Evolutionary conservation across 2,797 vertebrate genomes (phyloP), one percentile per base, ranked within the genome.

Genomic region (Hoplostethus atlanticus): DNA sequence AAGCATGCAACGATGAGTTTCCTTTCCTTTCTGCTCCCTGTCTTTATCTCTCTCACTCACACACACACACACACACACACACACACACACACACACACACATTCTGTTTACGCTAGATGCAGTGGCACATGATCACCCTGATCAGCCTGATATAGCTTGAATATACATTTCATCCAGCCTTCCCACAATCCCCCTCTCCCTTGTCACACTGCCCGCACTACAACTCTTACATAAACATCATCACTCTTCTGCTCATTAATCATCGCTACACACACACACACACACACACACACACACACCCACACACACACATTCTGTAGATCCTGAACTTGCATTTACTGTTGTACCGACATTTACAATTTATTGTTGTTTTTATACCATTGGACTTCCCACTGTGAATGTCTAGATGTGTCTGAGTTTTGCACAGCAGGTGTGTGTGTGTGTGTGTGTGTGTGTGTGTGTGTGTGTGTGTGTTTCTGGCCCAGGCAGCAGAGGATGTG

Each of bases 161-260:
- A 81, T 84, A 74, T 81, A 87, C 69, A 67, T 89, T 80, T 78
- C 72, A 74, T 86, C 79, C 40, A 56, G 83, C 82, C 89, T 89
- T 89, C 89, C 88, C 84, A 89, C 84, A 90, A 88, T 79, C 84
- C 68, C 82, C 55, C 38, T 36, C 54, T 68, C 71, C 51, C 63
- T 67, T 7, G 78, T 89, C 89, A 88, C 3, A 57, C 84, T 79
- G 84, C 85, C 87, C 74, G 69, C 81, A 89, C 83, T 83, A 88
- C 90, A 89, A 64, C 68, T 66, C 84, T 82, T 86, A 85, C 74
- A 80, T 84, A 92, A 93, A 92, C 91, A 90, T 4, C 60, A 71
- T 85, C 82, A 80, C 57, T 88, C 83, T 66, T 71, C 88, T 85
- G 79, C 63, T 87, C 92, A 87, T 94, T 93, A 90, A 93, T 94